These are phyloP conservation scores for Copidosoma floridanum DNA, from an alignment of 1,140 invertebrate genomes.

Conservation along the genomic window DNA sequence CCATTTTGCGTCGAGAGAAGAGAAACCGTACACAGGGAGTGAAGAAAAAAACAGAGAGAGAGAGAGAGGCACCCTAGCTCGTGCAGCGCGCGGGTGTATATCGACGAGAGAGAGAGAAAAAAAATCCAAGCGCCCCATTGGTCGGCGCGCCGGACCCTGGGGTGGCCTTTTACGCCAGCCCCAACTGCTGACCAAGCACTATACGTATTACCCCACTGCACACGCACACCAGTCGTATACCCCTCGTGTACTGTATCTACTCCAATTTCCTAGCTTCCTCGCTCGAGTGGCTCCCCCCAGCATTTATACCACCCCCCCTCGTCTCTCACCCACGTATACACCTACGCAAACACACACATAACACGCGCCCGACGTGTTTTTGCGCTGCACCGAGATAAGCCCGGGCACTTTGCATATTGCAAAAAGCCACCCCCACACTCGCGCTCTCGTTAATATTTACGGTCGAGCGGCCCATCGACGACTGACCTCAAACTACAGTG, in stretches of 20 bases:
- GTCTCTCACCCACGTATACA: not conserved
- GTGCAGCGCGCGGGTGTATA: no score
- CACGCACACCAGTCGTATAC: no score
- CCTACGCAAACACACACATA: not conserved
- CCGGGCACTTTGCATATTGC: constrained; percentile 26
- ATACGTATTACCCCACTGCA: constrained; percentile 18
- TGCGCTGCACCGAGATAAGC: constrained; percentile 11
- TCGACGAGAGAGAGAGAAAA: constrained; percentile 49
- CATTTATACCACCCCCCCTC: constrained; percentile 16
- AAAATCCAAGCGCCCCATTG: constrained; percentile 49
- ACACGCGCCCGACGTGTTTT: constrained; percentile 8
- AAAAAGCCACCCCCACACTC: constrained; percentile 11
- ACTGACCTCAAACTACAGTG: no score
- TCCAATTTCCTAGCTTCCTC: constrained; percentile 16
- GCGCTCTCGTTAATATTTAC: constrained; percentile 8
- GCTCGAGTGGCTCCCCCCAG: constrained; percentile 14
- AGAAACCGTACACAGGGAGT: no score
- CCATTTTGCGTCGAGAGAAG: no score
- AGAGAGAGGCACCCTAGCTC: no score
- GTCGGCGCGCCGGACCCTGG: constrained; percentile 46
- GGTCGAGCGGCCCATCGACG: constrained; percentile 7
- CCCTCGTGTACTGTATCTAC: constrained; percentile 7
- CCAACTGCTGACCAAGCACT: constrained; percentile 55
- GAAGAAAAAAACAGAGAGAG: no score
- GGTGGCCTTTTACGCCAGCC: constrained; percentile 47